Evolutionary conservation across 2,797 vertebrate species (phyloP).

Genomic region (Neostethus bicornis): DNA sequence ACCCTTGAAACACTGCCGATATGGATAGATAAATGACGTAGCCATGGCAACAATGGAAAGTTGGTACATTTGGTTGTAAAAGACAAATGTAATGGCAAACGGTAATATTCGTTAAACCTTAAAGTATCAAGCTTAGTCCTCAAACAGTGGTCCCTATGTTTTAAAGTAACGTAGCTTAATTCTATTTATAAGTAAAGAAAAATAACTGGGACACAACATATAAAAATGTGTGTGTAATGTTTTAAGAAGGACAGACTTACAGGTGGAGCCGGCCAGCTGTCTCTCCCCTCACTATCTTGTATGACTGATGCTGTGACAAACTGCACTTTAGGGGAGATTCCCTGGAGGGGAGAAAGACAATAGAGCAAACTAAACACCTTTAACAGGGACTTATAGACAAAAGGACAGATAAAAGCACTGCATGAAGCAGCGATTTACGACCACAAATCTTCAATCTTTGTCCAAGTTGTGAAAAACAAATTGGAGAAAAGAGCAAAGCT

Average conservation of each 20-base stretch:
- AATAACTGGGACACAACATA: background rate
- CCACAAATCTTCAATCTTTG: conserved; percentile 71
- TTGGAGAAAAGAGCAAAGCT: conserved; percentile 58
- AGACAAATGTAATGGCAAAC: conserved; percentile 56
- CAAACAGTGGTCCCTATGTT: conserved; percentile 28
- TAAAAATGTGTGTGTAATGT: background rate
- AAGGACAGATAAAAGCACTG: conserved; percentile 77
- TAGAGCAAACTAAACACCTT: conserved; percentile 66
- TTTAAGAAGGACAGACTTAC: conserved; percentile 58
- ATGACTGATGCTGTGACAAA: conserved; percentile 91
- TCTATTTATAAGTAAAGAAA: conserved; percentile 19
- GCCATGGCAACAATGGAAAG: conserved; percentile 73
- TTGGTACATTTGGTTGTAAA: conserved; percentile 57
- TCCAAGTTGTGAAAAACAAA: conserved; percentile 70
- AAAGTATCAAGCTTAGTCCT: conserved; percentile 46
- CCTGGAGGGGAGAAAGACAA: conserved; percentile 78
- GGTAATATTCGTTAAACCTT: conserved; percentile 66
- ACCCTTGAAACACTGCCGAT: conserved; percentile 74
- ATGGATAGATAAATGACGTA: conserved; percentile 70
- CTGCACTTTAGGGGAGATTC: conserved; percentile 93
- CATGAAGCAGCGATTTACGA: conserved; percentile 78
- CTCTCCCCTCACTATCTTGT: conserved; percentile 82
- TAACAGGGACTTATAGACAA: conserved; percentile 79
- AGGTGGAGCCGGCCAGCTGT: conserved; percentile 47
- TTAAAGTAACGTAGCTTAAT: conserved; percentile 18